Evolutionary conservation across 1,140 invertebrate species (phyloP).

Genomic region (Pseudomyrmex flavicornis): DNA sequence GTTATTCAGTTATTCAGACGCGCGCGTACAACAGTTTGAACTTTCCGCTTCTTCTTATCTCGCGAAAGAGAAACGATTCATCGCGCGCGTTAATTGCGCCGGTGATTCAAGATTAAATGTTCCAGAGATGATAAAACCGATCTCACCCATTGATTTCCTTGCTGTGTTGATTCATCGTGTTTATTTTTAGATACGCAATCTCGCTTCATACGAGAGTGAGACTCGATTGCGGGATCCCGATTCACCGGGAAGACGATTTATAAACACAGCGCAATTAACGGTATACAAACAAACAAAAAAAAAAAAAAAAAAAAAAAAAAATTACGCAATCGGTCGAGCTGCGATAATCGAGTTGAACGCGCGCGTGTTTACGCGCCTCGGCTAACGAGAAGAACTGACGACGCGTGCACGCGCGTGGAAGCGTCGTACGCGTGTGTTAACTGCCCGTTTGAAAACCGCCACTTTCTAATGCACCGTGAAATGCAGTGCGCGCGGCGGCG

Average conservation of each 20-base stretch:
- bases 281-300: neutral
- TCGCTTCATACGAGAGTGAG: neutral
- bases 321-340: slow-evolving; percentile 14
- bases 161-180: neutral
- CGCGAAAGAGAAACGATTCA: slow-evolving; percentile 8
- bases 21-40: slow-evolving; percentile 10
- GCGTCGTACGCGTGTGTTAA: neutral
- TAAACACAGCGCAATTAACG: neutral
- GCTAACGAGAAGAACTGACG: slow-evolving; percentile 5
- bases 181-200: neutral
- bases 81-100: slow-evolving; percentile 27
- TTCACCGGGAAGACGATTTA: neutral
- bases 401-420: slow-evolving; percentile 5
- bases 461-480: slow-evolving; percentile 49
- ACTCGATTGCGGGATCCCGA: slow-evolving; percentile 1
- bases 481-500: neutral
- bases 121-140: neutral
- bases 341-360: slow-evolving; percentile 14
- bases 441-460: neutral
- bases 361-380: slow-evolving; percentile 25
- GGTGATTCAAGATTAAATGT: slow-evolving; percentile 34
- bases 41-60: slow-evolving; percentile 6
- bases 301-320: neutral
- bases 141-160: neutral
- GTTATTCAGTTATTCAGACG: no score